Percentiles rank a stretch among this genome's conserved stretches.
Evolutionary conservation across 2,113 vertebrate species (phyloP).

Genomic region (Saccopteryx bilineata): DNA sequence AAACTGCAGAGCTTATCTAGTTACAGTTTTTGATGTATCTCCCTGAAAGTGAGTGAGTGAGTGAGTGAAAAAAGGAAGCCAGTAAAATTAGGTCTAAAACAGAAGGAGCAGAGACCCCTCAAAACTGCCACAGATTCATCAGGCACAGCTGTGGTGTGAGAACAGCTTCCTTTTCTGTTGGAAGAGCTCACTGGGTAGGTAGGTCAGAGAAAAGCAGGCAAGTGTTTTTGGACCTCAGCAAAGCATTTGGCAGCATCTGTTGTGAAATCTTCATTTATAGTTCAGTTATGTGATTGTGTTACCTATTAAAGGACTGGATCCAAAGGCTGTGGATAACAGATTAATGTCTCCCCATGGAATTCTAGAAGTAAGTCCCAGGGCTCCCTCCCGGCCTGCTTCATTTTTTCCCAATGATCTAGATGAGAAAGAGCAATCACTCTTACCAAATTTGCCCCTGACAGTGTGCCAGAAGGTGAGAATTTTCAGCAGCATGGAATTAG

Average conservation of each 20-base stretch:
- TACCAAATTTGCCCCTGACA: not conserved
- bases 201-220: conserved; percentile 36
- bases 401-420: conserved; percentile 48
- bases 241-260: conserved; percentile 29
- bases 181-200: conserved; percentile 9
- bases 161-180: not conserved
- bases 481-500: not conserved
- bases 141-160: not conserved
- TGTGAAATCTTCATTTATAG: conserved; percentile 55
- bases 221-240: conserved; percentile 13
- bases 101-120: not conserved
- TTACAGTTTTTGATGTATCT: not conserved
- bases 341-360: not conserved
- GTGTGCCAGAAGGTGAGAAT: conserved; percentile 21
- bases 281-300: conserved; percentile 54
- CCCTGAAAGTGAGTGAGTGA: not conserved
- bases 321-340: conserved; percentile 52
- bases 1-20: not conserved
- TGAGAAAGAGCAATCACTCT: not conserved
- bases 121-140: rapidly evolving
- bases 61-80: not conserved
- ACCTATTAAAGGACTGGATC: conserved; percentile 53
- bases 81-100: not conserved
- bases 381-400: not conserved
- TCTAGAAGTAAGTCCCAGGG: conserved; percentile 10